Percentiles rank a stretch among this genome's conserved stretches.
These are phyloP conservation scores for Bombycilla garrulus DNA, from an alignment of 2,113 vertebrate genomes.

Conservation along the genomic window DNA sequence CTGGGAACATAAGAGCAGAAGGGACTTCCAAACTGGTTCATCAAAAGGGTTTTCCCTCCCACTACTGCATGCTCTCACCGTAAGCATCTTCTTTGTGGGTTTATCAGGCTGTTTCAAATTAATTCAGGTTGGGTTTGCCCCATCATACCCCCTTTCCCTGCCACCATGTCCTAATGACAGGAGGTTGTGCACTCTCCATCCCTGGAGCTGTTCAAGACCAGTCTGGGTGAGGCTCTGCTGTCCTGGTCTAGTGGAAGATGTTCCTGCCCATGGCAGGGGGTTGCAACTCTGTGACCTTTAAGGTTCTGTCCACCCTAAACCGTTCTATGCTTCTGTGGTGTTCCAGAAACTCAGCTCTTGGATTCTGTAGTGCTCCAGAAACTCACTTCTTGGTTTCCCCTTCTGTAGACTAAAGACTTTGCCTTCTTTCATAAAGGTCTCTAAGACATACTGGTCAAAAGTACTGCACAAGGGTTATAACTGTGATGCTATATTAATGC, in stretches of 20 bases:
- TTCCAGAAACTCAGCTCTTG: background rate
- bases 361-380: background rate
- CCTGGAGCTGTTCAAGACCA: background rate
- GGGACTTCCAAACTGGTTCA: background rate
- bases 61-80: background rate
- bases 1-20: background rate
- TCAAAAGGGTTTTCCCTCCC: background rate
- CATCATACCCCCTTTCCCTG: background rate
- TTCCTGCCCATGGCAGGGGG: background rate
- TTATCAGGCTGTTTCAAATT: background rate
- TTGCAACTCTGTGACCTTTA: background rate
- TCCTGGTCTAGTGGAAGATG: background rate
- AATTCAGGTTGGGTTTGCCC: background rate
- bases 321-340: background rate
- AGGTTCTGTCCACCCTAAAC: background rate
- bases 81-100: background rate
- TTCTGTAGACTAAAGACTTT: background rate
- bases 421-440: background rate
- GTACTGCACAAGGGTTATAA: background rate
- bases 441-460: background rate
- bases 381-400: background rate
- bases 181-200: background rate
- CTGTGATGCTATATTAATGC: background rate
- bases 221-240: background rate
- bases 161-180: background rate